These are phyloP conservation scores for Papilio xuthus DNA, from an alignment of 1,140 invertebrate genomes.

Conservation along the genomic window DNA sequence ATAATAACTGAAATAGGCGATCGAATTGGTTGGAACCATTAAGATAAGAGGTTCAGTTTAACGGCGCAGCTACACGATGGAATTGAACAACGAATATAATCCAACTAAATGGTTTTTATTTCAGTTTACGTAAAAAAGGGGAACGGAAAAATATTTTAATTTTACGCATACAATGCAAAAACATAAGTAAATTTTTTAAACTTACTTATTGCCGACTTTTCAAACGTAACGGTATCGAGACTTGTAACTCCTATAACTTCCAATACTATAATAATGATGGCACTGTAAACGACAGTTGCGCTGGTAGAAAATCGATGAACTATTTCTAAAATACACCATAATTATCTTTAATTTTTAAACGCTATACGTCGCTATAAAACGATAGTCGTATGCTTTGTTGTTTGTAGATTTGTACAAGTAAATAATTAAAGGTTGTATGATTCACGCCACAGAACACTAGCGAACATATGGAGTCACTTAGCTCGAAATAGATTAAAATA, in stretches of 20 bases:
- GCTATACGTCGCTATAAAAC: background rate
- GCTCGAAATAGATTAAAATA: conserved; percentile 12
- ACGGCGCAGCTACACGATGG: too few species aligned
- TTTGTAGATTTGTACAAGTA: too few species aligned
- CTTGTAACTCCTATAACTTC: conserved; percentile 44
- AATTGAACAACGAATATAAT: too few species aligned
- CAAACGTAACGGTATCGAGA: conserved; percentile 34
- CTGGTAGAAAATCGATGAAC: conserved; percentile 53
- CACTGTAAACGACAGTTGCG: conserved; percentile 45
- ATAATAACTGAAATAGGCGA: too few species aligned
- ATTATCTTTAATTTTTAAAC: conserved; percentile 39
- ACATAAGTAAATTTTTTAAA: background rate
- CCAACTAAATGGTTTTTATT: too few species aligned
- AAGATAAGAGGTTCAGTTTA: too few species aligned
- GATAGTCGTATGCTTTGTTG: background rate
- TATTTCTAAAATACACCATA: conserved; percentile 43
- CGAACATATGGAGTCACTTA: background rate
- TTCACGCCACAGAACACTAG: conserved; percentile 3
- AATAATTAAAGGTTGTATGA: background rate
- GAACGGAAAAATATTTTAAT: too few species aligned
- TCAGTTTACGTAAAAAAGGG: too few species aligned
- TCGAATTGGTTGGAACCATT: too few species aligned
- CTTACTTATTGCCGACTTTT: background rate
- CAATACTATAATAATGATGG: conserved; percentile 45
- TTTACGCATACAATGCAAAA: background rate